Percentiles rank a stretch among this genome's conserved stretches.
These are phyloP conservation scores for Xestia xanthographa DNA, from an alignment of 2,888 invertebrate genomes.

Conservation along the genomic window DNA sequence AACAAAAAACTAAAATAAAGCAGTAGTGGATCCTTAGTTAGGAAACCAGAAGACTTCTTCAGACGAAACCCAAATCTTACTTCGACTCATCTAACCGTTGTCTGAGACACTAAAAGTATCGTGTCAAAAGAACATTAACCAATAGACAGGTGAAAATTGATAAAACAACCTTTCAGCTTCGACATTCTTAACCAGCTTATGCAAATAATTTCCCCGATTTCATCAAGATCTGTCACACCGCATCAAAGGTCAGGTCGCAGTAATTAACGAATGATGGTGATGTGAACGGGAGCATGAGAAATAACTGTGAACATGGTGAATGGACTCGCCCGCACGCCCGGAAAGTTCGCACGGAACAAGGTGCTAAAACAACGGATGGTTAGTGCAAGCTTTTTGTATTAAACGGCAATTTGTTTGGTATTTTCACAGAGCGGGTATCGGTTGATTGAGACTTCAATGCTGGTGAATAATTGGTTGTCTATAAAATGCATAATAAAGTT, in stretches of 20 bases:
- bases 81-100: not conserved
- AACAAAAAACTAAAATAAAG: not conserved
- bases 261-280: constrained; percentile 81
- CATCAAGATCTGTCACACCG: constrained; percentile 76
- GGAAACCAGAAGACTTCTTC: too few relatives aligned
- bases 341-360: constrained; percentile 74
- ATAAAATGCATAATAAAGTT: not conserved
- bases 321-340: constrained; percentile 67
- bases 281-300: constrained; percentile 88
- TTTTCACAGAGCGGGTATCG: constrained; percentile 49
- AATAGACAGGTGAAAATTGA: not conserved
- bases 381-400: constrained; percentile 56
- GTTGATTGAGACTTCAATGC: constrained; percentile 45
- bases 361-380: constrained; percentile 58
- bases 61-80: not conserved
- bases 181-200: constrained; percentile 20
- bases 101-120: not conserved
- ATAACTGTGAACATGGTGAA: constrained; percentile 76
- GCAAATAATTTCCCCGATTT: constrained; percentile 69
- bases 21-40: not conserved
- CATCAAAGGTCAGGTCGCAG: constrained; percentile 81
- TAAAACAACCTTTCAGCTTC: not conserved
- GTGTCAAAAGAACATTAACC: not conserved
- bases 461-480: constrained; percentile 28
- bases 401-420: constrained; percentile 62